Conservation (phyloP, 2,797 vertebrate species). For the Botia kubotai region DNA sequence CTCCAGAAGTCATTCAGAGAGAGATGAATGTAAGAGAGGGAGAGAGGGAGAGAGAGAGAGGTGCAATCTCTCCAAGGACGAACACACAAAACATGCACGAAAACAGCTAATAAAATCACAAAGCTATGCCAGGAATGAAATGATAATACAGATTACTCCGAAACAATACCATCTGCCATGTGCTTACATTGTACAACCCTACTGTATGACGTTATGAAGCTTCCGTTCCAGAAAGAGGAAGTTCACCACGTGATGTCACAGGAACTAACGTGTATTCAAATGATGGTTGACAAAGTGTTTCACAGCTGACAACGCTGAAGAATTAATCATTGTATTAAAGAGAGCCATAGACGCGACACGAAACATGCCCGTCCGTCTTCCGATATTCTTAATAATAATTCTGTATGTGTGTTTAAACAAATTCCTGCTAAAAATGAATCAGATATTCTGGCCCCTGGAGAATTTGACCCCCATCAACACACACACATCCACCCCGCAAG, state of each 20-base stretch:
- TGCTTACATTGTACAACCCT: neutral
- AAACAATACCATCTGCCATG: neutral
- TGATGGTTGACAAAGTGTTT: too few species aligned
- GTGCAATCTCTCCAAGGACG: slow-evolving; percentile 27
- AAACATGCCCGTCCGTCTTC: too few species aligned
- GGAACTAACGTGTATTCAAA: neutral
- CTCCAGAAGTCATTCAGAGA: neutral
- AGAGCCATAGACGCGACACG: too few species aligned
- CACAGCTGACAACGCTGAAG: too few species aligned
- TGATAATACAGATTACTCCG: neutral
- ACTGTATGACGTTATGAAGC: neutral
- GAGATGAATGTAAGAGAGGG: slow-evolving; percentile 24
- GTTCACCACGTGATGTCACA: neutral
- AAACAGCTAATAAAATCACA: neutral
- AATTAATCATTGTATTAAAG: too few species aligned
- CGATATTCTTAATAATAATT: too few species aligned
- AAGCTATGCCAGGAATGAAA: neutral
- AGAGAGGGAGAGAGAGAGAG: slow-evolving; percentile 36
- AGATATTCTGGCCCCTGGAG: too few species aligned
- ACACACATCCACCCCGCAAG: too few species aligned
- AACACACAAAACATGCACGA: neutral
- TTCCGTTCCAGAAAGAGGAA: slow-evolving; percentile 10
- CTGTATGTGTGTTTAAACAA: too few species aligned
- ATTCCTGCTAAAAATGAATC: too few species aligned
- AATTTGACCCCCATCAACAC: too few species aligned